Percentiles rank a stretch among this genome's conserved stretches.
Evolutionary conservation across 2,888 invertebrate species (phyloP).

Genomic region (Pristionchus fissidentatus): DNA sequence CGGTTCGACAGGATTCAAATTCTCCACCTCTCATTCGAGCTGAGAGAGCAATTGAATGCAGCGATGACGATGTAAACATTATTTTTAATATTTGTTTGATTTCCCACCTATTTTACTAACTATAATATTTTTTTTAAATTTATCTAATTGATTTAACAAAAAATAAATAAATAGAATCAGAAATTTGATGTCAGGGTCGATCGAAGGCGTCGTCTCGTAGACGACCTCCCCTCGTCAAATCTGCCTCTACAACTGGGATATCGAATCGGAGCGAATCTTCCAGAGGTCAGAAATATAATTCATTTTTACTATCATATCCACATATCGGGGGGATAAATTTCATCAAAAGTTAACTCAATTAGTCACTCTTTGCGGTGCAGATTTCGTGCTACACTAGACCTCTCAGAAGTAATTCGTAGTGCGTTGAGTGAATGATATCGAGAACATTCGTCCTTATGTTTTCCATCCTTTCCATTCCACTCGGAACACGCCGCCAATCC

Average conservation of each 20-base stretch:
- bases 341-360: background rate
- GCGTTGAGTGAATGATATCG: background rate
- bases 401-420: no score
- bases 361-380: background rate
- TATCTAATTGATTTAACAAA: background rate
- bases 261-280: background rate
- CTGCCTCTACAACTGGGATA: background rate
- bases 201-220: background rate
- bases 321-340: no score
- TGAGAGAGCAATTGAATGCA: slow-evolving; percentile 12
- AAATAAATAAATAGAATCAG: no score
- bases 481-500: background rate
- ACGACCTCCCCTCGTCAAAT: background rate
- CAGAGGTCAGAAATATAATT: background rate
- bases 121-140: background rate
- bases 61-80: background rate
- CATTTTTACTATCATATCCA: background rate
- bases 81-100: background rate
- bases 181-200: slow-evolving; percentile 12
- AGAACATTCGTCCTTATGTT: slow-evolving; percentile 7
- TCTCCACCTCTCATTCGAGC: slow-evolving; percentile 27
- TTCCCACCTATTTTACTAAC: background rate
- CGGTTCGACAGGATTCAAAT: background rate
- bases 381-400: no score
- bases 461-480: background rate